These are phyloP conservation scores for Harlomillsia oculata DNA, from an alignment of 1,140 invertebrate genomes.

Conservation along the genomic window DNA sequence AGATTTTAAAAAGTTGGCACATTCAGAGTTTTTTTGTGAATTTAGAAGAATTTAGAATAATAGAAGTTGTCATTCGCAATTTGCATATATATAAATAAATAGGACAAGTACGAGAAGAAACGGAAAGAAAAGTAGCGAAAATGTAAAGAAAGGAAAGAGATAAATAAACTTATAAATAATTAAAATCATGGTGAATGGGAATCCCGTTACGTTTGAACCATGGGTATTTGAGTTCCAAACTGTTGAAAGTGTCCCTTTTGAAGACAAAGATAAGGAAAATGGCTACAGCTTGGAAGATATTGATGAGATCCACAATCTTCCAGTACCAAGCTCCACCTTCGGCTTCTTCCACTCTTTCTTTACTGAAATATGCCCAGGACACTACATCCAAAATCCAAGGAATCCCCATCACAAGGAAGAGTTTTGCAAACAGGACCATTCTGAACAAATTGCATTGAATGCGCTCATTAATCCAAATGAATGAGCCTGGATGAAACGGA, in stretches of 20 bases:
- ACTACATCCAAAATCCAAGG: conserved; percentile 62
- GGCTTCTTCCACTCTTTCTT: too few species aligned
- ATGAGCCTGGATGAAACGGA: too few species aligned
- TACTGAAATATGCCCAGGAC: conserved; percentile 43
- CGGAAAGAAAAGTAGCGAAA: too few species aligned
- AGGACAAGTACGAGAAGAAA: too few species aligned
- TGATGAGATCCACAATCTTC: conserved; percentile 50
- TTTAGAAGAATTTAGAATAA: too few species aligned
- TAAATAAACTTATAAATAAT: neutral
- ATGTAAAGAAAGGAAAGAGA: too few species aligned
- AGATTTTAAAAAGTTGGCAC: too few species aligned
- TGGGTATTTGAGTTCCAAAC: conserved; percentile 10
- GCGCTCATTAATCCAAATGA: neutral
- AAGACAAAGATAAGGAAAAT: conserved; percentile 80
- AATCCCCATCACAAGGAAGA: conserved; percentile 62
- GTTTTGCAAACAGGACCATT: conserved; percentile 54
- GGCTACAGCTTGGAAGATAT: conserved; percentile 71
- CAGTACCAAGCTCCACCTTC: conserved; percentile 35
- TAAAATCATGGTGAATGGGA: neutral
- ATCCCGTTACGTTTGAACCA: conserved; percentile 7
- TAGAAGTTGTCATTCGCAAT: too few species aligned
- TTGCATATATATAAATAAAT: too few species aligned
- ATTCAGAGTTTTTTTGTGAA: too few species aligned
- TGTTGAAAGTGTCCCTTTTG: conserved; percentile 40
- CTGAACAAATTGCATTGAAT: too few species aligned